Base-by-base conservation (phyloP, 2,113 vertebrate genomes). In the Pachyramphus minor region DNA sequence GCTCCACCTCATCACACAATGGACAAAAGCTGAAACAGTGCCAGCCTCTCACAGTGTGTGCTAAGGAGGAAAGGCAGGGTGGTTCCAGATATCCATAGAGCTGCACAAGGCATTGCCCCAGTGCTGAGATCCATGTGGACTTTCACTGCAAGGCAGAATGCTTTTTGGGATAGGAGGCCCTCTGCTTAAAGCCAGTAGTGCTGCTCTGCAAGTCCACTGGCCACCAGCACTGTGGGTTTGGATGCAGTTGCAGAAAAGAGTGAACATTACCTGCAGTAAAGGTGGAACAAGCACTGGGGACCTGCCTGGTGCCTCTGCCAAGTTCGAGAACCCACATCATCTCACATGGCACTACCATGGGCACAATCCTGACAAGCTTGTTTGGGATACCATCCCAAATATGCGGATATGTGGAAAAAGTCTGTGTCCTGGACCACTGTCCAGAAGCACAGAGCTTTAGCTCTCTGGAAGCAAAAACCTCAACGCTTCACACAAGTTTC, bases 1-100 rank as follows among this genome's bases (percentile, higher is more conserved):
- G 79, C 92, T 95, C 90, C 87, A 89, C 92, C 80, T 92, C 89
- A 67, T 14, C 60, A 89, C 59, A 95, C 88, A 86, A 93, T 56
- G 5, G 60, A 81, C 59, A 86, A 72, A 90, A 80, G 72, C 88
- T 92, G 94, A 89, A 86, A 47, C 4, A 18, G 56, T 59, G 95
- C 96, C 93, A 95, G 76, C 12, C 44, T 92, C 90, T 81, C 78
- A 37, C 41, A 19, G 56, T 20, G 67, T 25, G 62, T 45, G 77
- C 45, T 41, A 52, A 82, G 93, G 47, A 87, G 88, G 81, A 91
- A 94, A 90, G 77, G 62, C 44, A 87, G 84, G 53, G 89, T 82
- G 86, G 62, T 19, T 90, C 60, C 76, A 74, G 59, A 47, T 83
- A 83, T 50, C 41, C 56, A 30, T 5, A 84, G 5, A 87, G 56